Conservation (phyloP, 2,113 vertebrate species). For the Leucopternis melanops region DNA sequence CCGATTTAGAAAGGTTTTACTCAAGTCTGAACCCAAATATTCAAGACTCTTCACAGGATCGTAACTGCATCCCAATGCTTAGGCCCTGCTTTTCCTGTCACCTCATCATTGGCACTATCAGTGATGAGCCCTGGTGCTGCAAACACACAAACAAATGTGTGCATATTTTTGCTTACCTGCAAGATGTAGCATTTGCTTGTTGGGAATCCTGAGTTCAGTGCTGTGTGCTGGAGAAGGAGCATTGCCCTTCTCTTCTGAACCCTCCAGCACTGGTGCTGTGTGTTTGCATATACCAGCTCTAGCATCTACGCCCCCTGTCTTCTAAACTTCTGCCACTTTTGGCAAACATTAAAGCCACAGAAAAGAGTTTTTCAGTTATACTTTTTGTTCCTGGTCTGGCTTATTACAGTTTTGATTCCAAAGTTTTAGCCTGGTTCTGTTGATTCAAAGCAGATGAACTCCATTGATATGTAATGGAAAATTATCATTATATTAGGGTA, state of each 20-base stretch:
- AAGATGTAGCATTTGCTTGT: not conserved
- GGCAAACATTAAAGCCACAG: not conserved
- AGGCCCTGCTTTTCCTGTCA: not conserved
- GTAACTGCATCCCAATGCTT: not conserved
- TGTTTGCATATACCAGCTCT: not conserved
- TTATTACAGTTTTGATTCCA: not conserved
- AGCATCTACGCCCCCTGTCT: not conserved
- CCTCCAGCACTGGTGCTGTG: fast-evolving
- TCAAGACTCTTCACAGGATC: not conserved
- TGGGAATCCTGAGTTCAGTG: not conserved
- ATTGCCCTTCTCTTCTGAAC: not conserved
- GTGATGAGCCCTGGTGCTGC: not conserved
- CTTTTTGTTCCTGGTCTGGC: not conserved
- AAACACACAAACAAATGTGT: too few species aligned
- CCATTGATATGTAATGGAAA: not conserved
- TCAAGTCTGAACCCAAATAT: not conserved
- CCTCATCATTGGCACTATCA: not conserved
- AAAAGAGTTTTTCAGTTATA: not conserved
- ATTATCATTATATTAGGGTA: not conserved
- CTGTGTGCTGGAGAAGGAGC: not conserved
- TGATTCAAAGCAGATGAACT: not conserved
- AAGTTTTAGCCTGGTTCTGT: not conserved
- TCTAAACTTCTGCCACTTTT: not conserved
- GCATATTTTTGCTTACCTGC: not conserved
- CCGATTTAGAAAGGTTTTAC: not conserved